Percentiles rank a stretch among this genome's conserved stretches.
phyloP scores from a whole-genome alignment of 92 coral and sea anemone genomes.

The Micromussa lordhowensis region DNA sequence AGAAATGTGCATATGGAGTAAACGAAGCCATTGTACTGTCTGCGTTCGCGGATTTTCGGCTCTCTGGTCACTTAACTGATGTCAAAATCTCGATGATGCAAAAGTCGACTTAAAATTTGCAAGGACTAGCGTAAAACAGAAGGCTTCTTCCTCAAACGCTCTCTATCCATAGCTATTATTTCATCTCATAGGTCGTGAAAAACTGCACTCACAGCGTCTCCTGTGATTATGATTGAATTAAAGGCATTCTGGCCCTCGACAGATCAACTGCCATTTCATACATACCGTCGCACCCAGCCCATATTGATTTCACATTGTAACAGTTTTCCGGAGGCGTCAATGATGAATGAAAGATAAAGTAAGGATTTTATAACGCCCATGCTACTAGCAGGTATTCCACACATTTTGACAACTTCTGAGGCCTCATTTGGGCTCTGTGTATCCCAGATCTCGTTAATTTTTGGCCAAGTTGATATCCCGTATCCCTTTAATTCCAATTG shows the following conservation, averaged over 20 bases:
- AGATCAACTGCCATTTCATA: background rate
- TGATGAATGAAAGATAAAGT: slow-evolving; percentile 9
- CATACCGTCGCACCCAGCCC: slow-evolving; percentile 7
- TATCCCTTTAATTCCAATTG: too few species aligned
- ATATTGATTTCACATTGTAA: slow-evolving; percentile 15
- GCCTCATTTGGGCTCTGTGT: too few species aligned
- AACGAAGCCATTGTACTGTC: background rate
- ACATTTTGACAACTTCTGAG: background rate
- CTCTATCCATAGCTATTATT: background rate
- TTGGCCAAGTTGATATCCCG: too few species aligned
- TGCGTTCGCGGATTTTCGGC: slow-evolving; percentile 3
- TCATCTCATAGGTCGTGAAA: background rate
- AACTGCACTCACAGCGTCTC: background rate
- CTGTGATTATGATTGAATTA: background rate
- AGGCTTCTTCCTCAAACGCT: background rate
- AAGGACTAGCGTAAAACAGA: background rate
- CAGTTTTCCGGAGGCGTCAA: slow-evolving; percentile 24
- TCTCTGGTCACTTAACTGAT: background rate
- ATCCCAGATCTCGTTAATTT: too few species aligned
- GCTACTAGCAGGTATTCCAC: background rate
- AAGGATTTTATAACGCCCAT: background rate
- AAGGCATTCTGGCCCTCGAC: background rate
- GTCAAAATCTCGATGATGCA: slow-evolving; percentile 1
- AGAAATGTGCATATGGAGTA: background rate
- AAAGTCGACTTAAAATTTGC: background rate